These are phyloP conservation scores for Lomographa bimaculata DNA, from an alignment of 2,888 invertebrate species.

Conservation along the genomic window DNA sequence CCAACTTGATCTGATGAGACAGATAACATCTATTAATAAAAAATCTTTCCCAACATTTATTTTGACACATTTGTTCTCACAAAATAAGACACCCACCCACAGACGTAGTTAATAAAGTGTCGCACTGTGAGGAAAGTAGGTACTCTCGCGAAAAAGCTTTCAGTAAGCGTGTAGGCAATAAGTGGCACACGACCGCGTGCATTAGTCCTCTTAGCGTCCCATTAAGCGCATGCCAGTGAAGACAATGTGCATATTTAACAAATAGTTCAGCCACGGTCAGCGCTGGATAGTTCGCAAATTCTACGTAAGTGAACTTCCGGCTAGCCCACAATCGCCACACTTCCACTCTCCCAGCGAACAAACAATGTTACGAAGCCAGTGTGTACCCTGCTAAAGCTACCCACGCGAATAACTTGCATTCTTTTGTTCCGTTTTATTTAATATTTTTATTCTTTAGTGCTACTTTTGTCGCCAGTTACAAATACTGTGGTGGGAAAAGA, in stretches of 20 bases:
- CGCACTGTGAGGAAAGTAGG: no score
- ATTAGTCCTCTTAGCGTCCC: slow-evolving; percentile 36
- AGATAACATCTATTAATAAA: no score
- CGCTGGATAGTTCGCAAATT: slow-evolving; percentile 55
- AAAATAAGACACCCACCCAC: neutral
- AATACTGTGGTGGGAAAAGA: slow-evolving; percentile 12
- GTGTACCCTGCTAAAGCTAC: slow-evolving; percentile 10
- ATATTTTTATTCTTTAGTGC: slow-evolving; percentile 36
- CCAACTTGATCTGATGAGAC: no score
- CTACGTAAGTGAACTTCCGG: slow-evolving; percentile 50
- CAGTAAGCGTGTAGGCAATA: slow-evolving; percentile 26
- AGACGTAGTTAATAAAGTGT: slow-evolving; percentile 8
- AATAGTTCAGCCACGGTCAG: slow-evolving; percentile 53
- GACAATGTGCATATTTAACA: slow-evolving; percentile 50
- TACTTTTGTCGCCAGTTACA: slow-evolving; percentile 25
- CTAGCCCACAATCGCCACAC: slow-evolving; percentile 39
- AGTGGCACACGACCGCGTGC: slow-evolving; percentile 28
- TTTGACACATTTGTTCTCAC: no score
- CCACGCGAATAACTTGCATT: slow-evolving; percentile 48
- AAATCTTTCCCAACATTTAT: no score
- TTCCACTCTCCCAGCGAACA: slow-evolving; percentile 35
- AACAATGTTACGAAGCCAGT: slow-evolving; percentile 43
- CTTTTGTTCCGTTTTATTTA: slow-evolving; percentile 39
- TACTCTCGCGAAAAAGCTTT: slow-evolving; percentile 12
- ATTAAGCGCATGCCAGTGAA: slow-evolving; percentile 39